Percentiles rank a stretch among this genome's conserved stretches.
phyloP scores from a whole-genome alignment of 2,888 invertebrate genomes.

The Chymomyza fuscimana region DNA sequence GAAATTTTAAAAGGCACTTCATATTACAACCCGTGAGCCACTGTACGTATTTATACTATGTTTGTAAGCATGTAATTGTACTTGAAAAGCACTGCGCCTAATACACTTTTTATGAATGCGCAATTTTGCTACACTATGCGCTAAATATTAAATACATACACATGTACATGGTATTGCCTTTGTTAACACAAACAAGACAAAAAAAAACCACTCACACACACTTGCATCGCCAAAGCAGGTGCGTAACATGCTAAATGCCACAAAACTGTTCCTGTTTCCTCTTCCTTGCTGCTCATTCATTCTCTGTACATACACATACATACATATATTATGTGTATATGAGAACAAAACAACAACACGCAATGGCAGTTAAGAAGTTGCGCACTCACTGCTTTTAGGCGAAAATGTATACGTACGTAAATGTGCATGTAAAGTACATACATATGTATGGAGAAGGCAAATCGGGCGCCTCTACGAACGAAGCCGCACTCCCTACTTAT shows the following conservation, averaged over 20 bases:
- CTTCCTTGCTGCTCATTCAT: constrained; percentile 5
- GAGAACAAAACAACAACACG: neutral
- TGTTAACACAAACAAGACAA: too few relatives aligned
- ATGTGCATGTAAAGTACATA: too few relatives aligned
- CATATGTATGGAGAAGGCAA: constrained; percentile 2
- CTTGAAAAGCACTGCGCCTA: neutral
- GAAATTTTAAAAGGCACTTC: too few relatives aligned
- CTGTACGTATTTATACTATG: neutral
- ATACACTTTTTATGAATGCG: neutral
- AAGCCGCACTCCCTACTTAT: neutral
- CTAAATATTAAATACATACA: neutral
- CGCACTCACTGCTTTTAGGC: neutral
- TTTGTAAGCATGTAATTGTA: neutral
- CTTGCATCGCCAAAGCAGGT: neutral
- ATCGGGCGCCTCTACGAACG: neutral
- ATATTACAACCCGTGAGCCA: too few relatives aligned
- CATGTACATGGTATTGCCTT: too few relatives aligned
- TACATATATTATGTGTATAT: too few relatives aligned
- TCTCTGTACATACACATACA: neutral
- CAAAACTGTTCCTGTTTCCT: constrained; percentile 28
- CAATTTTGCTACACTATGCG: neutral
- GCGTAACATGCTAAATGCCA: constrained; percentile 8
- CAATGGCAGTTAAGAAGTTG: neutral
- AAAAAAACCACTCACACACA: neutral
- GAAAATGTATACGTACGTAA: neutral